A percentile compares a stretch with the other conserved stretches of the same genome.
Conservation (phyloP, 2,113 vertebrate genomes). For the Patagioenas fasciata region DNA sequence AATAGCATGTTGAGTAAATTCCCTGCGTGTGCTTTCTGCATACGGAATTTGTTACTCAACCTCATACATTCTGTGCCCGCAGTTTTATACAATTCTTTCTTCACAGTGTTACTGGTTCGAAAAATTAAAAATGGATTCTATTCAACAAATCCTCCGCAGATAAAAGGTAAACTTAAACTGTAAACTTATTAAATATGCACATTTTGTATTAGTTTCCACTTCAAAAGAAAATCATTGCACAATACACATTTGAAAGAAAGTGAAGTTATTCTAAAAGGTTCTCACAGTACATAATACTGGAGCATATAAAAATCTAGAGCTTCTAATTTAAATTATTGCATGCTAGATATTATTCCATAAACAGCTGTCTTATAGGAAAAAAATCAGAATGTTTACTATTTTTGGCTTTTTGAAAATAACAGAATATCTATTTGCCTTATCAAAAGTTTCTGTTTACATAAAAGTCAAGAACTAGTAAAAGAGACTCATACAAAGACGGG, state of each 20-base stretch:
- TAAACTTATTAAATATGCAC: slow-evolving; percentile 47
- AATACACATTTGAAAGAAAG: slow-evolving; percentile 23
- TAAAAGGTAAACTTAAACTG: slow-evolving; percentile 49
- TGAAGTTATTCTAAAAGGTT: neutral
- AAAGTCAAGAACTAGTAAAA: slow-evolving; percentile 49
- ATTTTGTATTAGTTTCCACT: slow-evolving; percentile 39
- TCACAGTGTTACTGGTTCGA: neutral
- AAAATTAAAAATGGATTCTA: neutral
- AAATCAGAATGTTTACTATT: neutral
- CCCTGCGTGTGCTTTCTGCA: too few species aligned
- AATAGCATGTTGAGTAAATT: neutral
- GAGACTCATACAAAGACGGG: neutral
- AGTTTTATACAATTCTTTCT: neutral
- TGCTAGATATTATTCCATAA: neutral
- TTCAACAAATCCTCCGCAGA: neutral
- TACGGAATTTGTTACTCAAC: neutral
- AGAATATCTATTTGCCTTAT: slow-evolving; percentile 3
- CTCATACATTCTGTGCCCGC: neutral
- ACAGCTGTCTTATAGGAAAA: neutral
- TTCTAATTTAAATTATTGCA: neutral
- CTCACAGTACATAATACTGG: neutral
- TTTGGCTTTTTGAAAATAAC: slow-evolving; percentile 11
- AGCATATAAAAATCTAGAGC: neutral
- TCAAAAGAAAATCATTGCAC: slow-evolving; percentile 36
- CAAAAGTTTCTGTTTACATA: slow-evolving; percentile 49